Evolutionary conservation across 2,888 invertebrate genomes (phyloP), one percentile per base, ranked within the genome.

Genomic region (Morinoia aosen): DNA sequence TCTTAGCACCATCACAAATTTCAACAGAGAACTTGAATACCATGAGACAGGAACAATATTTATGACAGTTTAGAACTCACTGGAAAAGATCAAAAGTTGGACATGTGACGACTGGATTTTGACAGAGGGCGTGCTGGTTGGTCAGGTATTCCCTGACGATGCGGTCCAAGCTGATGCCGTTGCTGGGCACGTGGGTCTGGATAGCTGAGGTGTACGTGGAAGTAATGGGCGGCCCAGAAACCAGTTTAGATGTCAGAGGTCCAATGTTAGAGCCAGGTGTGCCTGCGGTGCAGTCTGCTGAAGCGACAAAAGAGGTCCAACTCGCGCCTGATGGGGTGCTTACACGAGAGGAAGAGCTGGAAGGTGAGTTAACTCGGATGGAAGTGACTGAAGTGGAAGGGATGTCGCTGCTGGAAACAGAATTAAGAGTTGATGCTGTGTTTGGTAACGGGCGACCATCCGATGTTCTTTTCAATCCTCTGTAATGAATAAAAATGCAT

Each of bases 41-140:
- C 61, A 19, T 61, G 48, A 61, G 33, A 76, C 76, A 76, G 33
- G 25, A 2, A 61, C 61, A 16, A 2, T 61, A 19, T 61, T 8
- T 1, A 61, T 61, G 12, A 8, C 61, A 61, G 33, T 39, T 48
- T 90, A 14, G 64, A n/a, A 96, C 96, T 96, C 95, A 96, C 98
- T 98, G 98, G 97, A 99, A 99, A 88, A 99, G 98, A 97, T 99
- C 99, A 97, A 99, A 99, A 97, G 99, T 99, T 0, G 99, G 99
- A 97, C 99, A 99, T 0, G 99, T 99, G 64, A 99, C 98, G 97
- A 99, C 99, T 0, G 99, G 99, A 97, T 99, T 99, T 97, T 98
- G 99, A 97, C 99, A 99, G 14, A 99, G 97, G n/a, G 99, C 98
- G 97, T 99, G 99, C 97, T 99, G 99, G 97, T 99, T 99, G 97